Evolutionary conservation across 2,888 invertebrate species (phyloP), one percentile per base, ranked within the genome.

Genomic region (Zele albiditarsus): DNA sequence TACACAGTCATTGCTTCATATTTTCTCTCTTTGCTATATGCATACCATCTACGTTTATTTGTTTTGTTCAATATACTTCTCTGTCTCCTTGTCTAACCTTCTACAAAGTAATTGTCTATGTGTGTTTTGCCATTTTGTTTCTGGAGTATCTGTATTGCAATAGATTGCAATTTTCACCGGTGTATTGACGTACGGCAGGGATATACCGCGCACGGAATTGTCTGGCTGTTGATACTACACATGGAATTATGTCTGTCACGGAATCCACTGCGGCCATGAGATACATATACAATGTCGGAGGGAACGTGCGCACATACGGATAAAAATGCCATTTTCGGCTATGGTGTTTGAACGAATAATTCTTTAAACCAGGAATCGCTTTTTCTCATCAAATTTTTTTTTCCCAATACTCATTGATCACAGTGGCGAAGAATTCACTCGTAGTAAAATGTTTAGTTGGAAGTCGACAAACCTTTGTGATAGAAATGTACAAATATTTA

Each of bases 211-310:
- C 20, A 20, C n/a, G 3, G n/a, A 6, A 53, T 53, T 23, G n/a
- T 23, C 53, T 53, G 4, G 3, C 20, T 53, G 20, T 8, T 23
- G 23, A 53, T 53, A 53, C 20, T 53, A 20, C 53, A 53, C 23
- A 49, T 20, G 12, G 25, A 23, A 60, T 73, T 68, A 73, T 73
- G 68, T 73, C 31, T 49, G 68, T 73, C 68, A 68, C 68, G 73
- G 38, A 63, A 73, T 73, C 31, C 62, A 27, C 28, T 20, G 42
- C 16, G 10, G 33, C 14, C 28, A 67, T 67, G 28, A 49, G 67
- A 67, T 49, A 49, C 49, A 49, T 67, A 49, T 28, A 67, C 5
- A 53, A 8, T 6, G 53, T 53, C 53, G 20, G n/a, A 20, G 6
- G 23, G n/a, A 20, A 10, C 20, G 53, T 20, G 20, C 20, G 53